Conservation (phyloP, 2,113 vertebrate species). For the Oryzias celebensis region DNA sequence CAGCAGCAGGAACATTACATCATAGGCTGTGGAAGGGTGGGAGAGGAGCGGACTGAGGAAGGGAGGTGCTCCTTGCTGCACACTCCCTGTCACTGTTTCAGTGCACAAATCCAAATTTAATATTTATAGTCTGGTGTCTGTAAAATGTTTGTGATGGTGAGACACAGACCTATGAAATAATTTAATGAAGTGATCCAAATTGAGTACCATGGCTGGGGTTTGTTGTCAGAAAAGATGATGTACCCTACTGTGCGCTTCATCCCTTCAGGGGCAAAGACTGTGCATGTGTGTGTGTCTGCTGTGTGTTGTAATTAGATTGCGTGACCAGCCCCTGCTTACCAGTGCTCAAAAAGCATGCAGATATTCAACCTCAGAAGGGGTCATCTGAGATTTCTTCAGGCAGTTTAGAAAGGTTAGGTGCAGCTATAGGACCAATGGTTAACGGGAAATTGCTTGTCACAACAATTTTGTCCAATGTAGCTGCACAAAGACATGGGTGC, state of each 20-base stretch:
- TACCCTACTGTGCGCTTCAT: constrained; percentile 34
- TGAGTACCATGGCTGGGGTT: constrained; percentile 29
- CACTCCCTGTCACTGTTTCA: constrained; percentile 52
- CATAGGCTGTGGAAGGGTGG: constrained; percentile 74
- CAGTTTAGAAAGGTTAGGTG: constrained; percentile 17
- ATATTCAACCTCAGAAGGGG: constrained; percentile 59
- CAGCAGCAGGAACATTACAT: constrained; percentile 79
- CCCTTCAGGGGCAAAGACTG: constrained; percentile 42
- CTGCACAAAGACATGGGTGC: neutral
- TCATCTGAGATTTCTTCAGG: constrained; percentile 43
- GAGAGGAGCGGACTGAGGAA: constrained; percentile 63
- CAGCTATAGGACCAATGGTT: constrained; percentile 24
- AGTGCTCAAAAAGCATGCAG: constrained; percentile 42
- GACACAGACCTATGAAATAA: constrained; percentile 43
- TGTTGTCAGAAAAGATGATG: constrained; percentile 52
- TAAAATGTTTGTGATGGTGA: constrained; percentile 45
- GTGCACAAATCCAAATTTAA: constrained; percentile 48
- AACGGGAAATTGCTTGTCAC: constrained; percentile 40
- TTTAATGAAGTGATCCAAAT: constrained; percentile 41
- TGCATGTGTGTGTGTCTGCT: constrained; percentile 30
- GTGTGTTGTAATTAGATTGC: constrained; percentile 49
- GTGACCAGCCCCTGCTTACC: constrained; percentile 45
- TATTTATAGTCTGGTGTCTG: constrained; percentile 58
- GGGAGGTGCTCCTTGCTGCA: constrained; percentile 65
- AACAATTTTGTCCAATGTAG: constrained; percentile 29